Conservation (phyloP, 2,113 vertebrate genomes). For the Hyperopisus bebe region DNA sequence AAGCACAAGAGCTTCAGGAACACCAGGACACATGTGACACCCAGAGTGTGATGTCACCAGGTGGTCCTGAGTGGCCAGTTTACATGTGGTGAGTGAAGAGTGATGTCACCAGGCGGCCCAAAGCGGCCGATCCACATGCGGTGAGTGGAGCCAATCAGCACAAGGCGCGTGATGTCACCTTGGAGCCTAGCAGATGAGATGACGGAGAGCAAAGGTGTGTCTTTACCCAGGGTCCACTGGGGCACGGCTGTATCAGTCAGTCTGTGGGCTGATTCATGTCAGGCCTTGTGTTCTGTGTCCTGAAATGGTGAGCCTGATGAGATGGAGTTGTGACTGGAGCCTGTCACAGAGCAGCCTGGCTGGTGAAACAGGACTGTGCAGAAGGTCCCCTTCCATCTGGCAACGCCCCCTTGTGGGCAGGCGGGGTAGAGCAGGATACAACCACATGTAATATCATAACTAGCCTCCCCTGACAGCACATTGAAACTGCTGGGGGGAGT, state of each 20-base stretch:
- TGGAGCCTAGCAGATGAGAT: not conserved
- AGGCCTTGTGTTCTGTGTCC: not conserved
- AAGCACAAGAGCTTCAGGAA: not conserved
- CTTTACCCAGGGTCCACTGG: not conserved
- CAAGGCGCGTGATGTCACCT: not conserved
- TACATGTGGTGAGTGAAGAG: too few species aligned
- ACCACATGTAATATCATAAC: not conserved
- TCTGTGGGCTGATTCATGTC: not conserved
- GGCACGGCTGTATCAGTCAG: not conserved
- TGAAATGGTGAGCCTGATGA: not conserved
- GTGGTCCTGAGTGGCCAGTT: too few species aligned
- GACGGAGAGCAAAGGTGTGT: not conserved
- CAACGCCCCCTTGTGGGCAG: not conserved
- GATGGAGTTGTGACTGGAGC: not conserved
- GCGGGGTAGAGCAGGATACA: not conserved
- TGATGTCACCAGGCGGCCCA: too few species aligned
- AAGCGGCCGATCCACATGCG: too few species aligned
- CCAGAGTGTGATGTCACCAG: too few species aligned
- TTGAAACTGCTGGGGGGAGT: too few species aligned
- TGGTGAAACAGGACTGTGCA: not conserved
- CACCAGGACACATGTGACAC: not conserved
- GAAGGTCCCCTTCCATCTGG: not conserved
- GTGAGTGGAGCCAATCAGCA: not conserved
- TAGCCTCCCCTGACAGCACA: not conserved
- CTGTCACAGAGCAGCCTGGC: not conserved